These are phyloP conservation scores for Dendrolimus pini DNA, from an alignment of 2,888 invertebrate genomes.

Conservation along the genomic window DNA sequence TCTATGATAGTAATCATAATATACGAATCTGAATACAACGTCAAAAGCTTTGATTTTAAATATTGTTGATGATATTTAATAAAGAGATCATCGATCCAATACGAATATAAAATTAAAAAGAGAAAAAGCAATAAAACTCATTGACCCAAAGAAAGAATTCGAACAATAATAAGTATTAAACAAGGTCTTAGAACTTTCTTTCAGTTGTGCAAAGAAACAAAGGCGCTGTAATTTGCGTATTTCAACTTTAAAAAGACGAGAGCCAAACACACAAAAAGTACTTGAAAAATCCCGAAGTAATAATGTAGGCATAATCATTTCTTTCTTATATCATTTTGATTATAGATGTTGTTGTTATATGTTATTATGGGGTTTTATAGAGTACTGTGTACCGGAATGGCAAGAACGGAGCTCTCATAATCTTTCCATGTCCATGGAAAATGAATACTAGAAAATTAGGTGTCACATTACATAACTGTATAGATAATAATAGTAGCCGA, in stretches of 20 bases:
- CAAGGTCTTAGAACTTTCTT: slow-evolving; percentile 54
- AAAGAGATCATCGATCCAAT: neutral
- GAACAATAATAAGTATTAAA: slow-evolving; percentile 45
- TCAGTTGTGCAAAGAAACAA: slow-evolving; percentile 47
- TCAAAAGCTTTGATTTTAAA: no score
- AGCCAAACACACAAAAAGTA: slow-evolving; percentile 48
- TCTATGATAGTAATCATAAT: no score
- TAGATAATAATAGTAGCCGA: no score
- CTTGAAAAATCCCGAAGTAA: slow-evolving; percentile 28
- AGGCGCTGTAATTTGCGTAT: slow-evolving; percentile 51
- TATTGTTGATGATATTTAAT: no score
- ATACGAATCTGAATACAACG: no score
- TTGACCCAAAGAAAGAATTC: slow-evolving; percentile 27
- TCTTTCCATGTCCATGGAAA: no score
- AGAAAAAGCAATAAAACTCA: slow-evolving; percentile 10
- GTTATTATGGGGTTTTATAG: no score
- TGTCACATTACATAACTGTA: no score
- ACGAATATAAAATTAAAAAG: slow-evolving; percentile 21
- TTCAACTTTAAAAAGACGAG: slow-evolving; percentile 34
- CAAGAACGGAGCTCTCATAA: no score
- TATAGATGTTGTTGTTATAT: no score
- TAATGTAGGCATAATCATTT: neutral
- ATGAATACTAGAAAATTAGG: no score
- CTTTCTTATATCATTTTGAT: neutral
- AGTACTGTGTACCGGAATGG: no score